These are phyloP conservation scores for Darevskia nairensis DNA, from an alignment of 2,797 vertebrate species.

Conservation along the genomic window DNA sequence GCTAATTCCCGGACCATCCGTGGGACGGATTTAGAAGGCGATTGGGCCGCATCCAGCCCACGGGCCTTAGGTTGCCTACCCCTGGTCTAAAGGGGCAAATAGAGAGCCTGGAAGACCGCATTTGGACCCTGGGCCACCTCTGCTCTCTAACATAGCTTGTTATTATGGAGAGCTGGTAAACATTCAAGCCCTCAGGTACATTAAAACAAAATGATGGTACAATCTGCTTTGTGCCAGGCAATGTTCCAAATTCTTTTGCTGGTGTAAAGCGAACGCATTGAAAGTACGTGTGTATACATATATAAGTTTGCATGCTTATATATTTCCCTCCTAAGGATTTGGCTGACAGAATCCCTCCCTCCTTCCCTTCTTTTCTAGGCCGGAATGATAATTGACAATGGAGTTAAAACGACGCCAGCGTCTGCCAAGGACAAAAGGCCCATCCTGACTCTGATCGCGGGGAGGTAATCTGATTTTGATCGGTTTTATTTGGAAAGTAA, in stretches of 20 bases:
- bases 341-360: background rate
- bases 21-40: too few relatives aligned
- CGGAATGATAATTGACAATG: constrained; percentile 96
- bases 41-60: too few relatives aligned
- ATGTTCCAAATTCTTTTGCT: background rate
- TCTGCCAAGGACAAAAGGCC: constrained; percentile 95
- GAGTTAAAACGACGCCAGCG: constrained; percentile 93
- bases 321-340: background rate
- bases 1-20: too few relatives aligned
- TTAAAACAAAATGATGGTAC: background rate
- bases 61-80: too few relatives aligned
- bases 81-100: too few relatives aligned
- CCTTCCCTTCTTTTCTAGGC: constrained; percentile 79
- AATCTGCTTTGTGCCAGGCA: background rate
- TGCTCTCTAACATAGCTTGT: background rate
- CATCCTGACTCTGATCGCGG: constrained; percentile 90
- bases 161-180: background rate
- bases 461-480: constrained; percentile 82
- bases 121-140: too few relatives aligned
- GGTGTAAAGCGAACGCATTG: background rate
- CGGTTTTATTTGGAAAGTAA: background rate
- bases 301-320: background rate
- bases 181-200: background rate
- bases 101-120: too few relatives aligned
- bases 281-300: background rate